These are phyloP conservation scores for Drosophila repleta DNA, from an alignment of 1,140 invertebrate genomes.

Conservation along the genomic window DNA sequence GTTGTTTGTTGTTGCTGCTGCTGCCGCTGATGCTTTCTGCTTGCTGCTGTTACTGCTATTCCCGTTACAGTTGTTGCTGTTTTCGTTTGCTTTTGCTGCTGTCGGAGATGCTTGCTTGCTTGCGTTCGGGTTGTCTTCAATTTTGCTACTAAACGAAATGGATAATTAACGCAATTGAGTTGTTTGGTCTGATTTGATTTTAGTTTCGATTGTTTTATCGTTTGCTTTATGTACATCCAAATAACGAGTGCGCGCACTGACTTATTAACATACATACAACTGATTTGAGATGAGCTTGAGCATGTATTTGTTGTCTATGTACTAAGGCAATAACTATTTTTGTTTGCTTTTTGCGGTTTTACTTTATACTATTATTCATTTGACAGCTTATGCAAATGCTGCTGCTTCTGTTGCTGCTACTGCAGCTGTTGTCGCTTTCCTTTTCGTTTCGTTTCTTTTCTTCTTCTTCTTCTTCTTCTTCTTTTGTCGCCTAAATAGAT, in stretches of 20 bases:
- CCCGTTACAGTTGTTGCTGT: constrained; percentile 14
- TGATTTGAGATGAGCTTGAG: constrained; percentile 24
- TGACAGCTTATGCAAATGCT: constrained; percentile 35
- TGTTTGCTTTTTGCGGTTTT: constrained; percentile 16
- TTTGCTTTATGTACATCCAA: constrained; percentile 30
- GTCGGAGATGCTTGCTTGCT: constrained; percentile 16
- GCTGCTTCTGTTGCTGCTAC: background rate
- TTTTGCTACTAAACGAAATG: constrained; percentile 38
- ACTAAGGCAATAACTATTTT: constrained; percentile 24
- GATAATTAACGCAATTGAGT: constrained; percentile 29
- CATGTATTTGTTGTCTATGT: constrained; percentile 26
- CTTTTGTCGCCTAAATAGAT: too few relatives aligned
- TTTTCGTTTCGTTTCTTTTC: background rate
- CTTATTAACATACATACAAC: constrained; percentile 36
- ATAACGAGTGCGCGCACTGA: constrained; percentile 29
- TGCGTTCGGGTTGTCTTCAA: constrained; percentile 38
- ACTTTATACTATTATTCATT: background rate
- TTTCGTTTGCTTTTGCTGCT: constrained; percentile 16
- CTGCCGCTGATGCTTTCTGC: constrained; percentile 1
- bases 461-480: too few relatives aligned
- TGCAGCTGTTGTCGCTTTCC: background rate
- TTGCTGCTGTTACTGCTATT: background rate
- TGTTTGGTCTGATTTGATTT: constrained; percentile 18
- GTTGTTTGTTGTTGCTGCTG: background rate
- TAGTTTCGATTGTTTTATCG: constrained; percentile 9